A percentile compares a stretch with the other conserved stretches of the same genome.
Evolutionary conservation across 2,113 vertebrate genomes (phyloP).

Genomic region (Cynopterus brachyotis): DNA sequence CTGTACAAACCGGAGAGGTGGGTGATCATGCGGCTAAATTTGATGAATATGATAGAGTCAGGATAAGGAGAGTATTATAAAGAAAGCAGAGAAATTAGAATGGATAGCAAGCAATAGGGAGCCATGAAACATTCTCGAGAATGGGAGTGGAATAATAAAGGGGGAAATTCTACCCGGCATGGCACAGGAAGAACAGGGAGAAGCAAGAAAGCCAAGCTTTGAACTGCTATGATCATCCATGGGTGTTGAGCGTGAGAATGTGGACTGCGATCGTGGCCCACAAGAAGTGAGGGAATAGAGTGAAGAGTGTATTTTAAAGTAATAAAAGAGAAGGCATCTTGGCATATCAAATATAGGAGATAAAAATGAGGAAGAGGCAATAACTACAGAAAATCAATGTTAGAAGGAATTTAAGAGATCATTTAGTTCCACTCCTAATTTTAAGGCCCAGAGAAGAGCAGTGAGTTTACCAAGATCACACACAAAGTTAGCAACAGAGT

Average conservation of each 20-base stretch:
- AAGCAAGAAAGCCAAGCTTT: background rate
- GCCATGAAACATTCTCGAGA: background rate
- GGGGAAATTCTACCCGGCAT: background rate
- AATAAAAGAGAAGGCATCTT: background rate
- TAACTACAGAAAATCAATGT: background rate
- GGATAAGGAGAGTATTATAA: background rate
- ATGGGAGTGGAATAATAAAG: background rate
- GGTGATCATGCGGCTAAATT: background rate
- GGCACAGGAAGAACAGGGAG: background rate
- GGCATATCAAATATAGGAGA: background rate
- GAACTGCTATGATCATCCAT: fast-evolving
- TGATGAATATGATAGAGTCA: background rate
- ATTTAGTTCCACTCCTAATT: background rate
- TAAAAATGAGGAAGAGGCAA: background rate
- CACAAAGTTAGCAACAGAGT: background rate
- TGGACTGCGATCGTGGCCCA: too few relatives aligned
- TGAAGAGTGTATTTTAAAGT: background rate
- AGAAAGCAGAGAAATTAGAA: background rate
- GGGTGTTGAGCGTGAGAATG: too few relatives aligned
- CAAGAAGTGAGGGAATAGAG: background rate
- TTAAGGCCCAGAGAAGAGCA: background rate
- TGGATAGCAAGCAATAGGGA: background rate
- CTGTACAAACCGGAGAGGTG: too few relatives aligned
- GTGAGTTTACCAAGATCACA: background rate
- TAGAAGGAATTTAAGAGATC: background rate